Evolutionary conservation across 2,113 vertebrate genomes (phyloP).

Genomic region (Oncorhynchus masou): DNA sequence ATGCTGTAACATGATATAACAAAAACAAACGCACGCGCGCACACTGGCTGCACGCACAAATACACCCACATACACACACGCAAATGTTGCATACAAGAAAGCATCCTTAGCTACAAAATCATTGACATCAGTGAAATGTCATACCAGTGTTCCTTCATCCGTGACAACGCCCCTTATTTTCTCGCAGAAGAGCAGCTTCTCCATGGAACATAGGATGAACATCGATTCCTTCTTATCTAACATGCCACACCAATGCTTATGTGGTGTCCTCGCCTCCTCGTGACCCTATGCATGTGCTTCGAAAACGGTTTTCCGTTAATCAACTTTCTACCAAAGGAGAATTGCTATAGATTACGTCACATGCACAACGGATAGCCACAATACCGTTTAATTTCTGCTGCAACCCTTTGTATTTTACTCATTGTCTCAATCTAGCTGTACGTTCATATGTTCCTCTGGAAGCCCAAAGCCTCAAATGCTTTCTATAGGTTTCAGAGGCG

Average conservation of each 20-base stretch:
- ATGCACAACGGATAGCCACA: slow-evolving; percentile 31
- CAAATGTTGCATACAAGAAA: background rate
- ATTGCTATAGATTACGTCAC: slow-evolving; percentile 85
- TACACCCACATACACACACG: background rate
- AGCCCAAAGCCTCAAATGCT: background rate
- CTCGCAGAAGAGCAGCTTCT: slow-evolving; percentile 46
- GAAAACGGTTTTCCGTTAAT: slow-evolving; percentile 20
- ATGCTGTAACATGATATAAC: background rate
- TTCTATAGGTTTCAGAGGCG: too few species aligned
- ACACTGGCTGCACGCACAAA: background rate
- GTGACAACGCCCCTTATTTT: slow-evolving; percentile 29
- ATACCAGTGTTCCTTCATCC: slow-evolving; percentile 26
- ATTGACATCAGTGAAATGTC: slow-evolving; percentile 11
- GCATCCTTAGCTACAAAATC: background rate
- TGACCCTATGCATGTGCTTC: background rate
- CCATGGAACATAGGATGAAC: slow-evolving; percentile 48
- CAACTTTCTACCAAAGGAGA: slow-evolving; percentile 74
- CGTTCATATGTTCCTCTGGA: background rate
- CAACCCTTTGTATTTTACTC: background rate
- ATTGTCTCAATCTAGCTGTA: background rate
- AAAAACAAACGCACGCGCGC: background rate
- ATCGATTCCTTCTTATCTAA: slow-evolving; percentile 14
- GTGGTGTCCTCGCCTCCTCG: background rate
- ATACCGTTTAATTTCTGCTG: slow-evolving; percentile 6
- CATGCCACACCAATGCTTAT: slow-evolving; percentile 32